Evolutionary conservation across 2,888 invertebrate species (phyloP).

Genomic region (Drosophila crucigera): DNA sequence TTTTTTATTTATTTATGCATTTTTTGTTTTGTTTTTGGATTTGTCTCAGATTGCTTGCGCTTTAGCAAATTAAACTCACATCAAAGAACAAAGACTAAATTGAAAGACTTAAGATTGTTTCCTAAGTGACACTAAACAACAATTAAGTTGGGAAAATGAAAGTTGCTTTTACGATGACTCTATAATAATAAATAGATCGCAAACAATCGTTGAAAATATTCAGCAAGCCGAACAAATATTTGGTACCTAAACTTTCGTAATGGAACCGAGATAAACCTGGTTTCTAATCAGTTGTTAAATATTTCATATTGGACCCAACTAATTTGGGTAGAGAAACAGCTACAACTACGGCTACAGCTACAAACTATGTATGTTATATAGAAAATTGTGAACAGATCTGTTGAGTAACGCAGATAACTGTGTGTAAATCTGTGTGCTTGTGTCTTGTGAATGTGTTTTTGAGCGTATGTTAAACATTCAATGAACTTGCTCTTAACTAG

Average conservation of each 20-base stretch:
- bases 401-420: constrained; percentile 35
- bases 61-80: constrained; percentile 4
- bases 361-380: constrained; percentile 35
- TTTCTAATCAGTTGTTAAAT: constrained; percentile 16
- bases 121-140: neutral
- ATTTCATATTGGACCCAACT: constrained; percentile 41
- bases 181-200: constrained; percentile 1
- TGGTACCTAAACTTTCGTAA: constrained; percentile 16
- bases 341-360: constrained; percentile 50
- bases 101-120: neutral
- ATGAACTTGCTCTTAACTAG: constrained; percentile 50
- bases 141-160: neutral
- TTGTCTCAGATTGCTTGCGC: constrained; percentile 17
- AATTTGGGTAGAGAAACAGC: constrained; percentile 41
- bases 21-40: neutral
- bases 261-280: neutral
- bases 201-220: constrained; percentile 20
- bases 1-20: neutral
- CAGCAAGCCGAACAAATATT: constrained; percentile 31
- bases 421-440: constrained; percentile 25
- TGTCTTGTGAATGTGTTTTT: constrained; percentile 17
- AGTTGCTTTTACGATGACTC: neutral
- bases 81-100: neutral
- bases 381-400: constrained; percentile 43
- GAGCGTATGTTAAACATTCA: constrained; percentile 40